Percentiles rank a stretch among this genome's conserved stretches.
Conservation (phyloP, 2,113 vertebrate genomes). For the Mixornis gularis region DNA sequence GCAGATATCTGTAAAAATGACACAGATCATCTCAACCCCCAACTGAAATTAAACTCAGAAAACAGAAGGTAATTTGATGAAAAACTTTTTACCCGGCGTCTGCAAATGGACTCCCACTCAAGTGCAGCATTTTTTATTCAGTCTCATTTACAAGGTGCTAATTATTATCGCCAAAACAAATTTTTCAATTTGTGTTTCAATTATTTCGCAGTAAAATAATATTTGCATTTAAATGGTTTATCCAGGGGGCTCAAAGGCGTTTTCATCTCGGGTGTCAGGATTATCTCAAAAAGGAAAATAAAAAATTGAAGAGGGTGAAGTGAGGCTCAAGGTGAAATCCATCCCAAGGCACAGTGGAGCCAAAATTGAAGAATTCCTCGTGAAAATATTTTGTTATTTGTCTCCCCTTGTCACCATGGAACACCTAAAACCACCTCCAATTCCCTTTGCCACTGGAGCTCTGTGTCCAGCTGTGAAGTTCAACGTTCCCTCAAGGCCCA, state of each 20-base stretch:
- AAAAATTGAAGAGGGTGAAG: background rate
- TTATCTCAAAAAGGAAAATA: background rate
- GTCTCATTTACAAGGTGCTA: background rate
- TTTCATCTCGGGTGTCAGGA: conserved; percentile 3
- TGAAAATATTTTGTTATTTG: conserved; percentile 4
- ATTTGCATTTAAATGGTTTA: conserved; percentile 40
- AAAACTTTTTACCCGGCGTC: background rate
- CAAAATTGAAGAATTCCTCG: conserved; percentile 17
- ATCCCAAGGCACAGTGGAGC: background rate
- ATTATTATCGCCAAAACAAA: background rate
- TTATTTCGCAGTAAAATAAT: conserved; percentile 10
- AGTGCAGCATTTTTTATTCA: background rate
- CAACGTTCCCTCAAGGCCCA: background rate
- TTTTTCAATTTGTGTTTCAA: conserved; percentile 5
- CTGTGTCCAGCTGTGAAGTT: background rate
- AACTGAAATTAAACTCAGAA: background rate
- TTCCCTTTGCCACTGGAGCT: background rate
- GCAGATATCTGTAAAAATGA: background rate
- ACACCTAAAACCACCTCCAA: background rate
- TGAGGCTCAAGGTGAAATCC: conserved; percentile 20
- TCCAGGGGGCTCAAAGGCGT: background rate
- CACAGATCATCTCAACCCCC: background rate
- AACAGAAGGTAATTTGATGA: background rate
- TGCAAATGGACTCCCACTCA: background rate
- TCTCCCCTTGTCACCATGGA: background rate